Base-by-base conservation (phyloP, 2,797 vertebrate species). In the Ibycter americanus region DNA sequence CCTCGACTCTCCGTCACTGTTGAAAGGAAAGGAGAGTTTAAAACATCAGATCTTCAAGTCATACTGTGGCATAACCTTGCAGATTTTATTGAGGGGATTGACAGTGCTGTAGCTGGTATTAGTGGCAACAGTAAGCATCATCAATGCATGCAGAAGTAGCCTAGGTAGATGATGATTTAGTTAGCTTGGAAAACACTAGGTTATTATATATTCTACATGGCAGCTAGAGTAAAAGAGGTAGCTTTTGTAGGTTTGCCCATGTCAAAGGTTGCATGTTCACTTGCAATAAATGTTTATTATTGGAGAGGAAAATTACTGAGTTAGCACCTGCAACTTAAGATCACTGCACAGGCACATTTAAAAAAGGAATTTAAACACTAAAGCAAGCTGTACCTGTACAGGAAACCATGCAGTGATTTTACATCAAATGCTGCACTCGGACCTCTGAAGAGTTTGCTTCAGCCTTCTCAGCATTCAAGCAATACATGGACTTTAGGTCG, bases 1-100 rank as follows among this genome's bases (percentile, higher is more conserved):
- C 99, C 99, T 26, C 98, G 98, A 77, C 98, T 98, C 87, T 98
- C 98, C 3, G 98, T 59, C 97, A 99, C 99, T 99, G 98, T 73
- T 66, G 89, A 87, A 87, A 97, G 89, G 92, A 97, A 98, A 97
- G 52, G 13, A 90, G 59, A 98, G 82, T n/a, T 73, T 65, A 67
- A 82, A 62, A 96, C 83, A 55, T 71, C 83, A 92, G 36, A 34
- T 19, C 61, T 74, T 17, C 54, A 36, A 25, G 32, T 51, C 76
- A 74, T 4, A 36, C n/a, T 49, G 42, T 31, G 55, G 38, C 7
- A 76, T 1, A 90, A 87, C 54, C 59, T 70, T 1, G 0, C 31
- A 51, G 65, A 66, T 44, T 68, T 44, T 18, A 79, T 59, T 8
- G 34, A 47, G 31, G 42, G 49, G 23, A 49, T 10, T 11, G 15